Base-by-base conservation (phyloP, 2,888 invertebrate species). In the Sminthurides aquaticus region DNA sequence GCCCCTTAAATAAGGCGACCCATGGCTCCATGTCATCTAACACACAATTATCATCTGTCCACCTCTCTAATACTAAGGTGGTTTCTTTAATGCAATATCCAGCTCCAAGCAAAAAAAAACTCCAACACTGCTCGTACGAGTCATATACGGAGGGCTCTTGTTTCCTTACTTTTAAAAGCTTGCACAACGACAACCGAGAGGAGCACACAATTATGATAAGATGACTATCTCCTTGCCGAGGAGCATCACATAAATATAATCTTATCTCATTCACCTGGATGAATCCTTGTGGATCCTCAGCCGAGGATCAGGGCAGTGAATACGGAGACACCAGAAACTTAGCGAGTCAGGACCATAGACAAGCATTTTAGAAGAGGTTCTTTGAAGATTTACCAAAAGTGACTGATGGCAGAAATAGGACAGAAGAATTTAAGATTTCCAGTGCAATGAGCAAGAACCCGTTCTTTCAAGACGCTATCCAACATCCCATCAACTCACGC, bases 21-120 rank as follows among this genome's bases (percentile, higher is more conserved):
- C 64, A 58, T 64, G 29, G 34, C 64, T 58, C 64, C 58, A 58
- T 64, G 64, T 64, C 64, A 64, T 64, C 62, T 49, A 58, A 24
- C 64, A 54, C 64, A 64, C 64, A 64, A 48, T 60, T 63, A 58
- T 63, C 54, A 64, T 55, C 49, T 60, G 43, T 34, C 5, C 43
- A 5, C 43, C 5, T 34, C 43, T 15, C n/a, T n/a, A n/a, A n/a
- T n/a, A n/a, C n/a, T n/a, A n/a, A n/a, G n/a, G n/a, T n/a, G n/a
- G n/a, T n/a, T n/a, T n/a, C n/a, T n/a, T n/a, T n/a, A n/a, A n/a
- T n/a, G n/a, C n/a, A n/a, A n/a, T n/a, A n/a, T n/a, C n/a, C n/a
- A n/a, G n/a, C n/a, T n/a, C n/a, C n/a, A n/a, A n/a, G n/a, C n/a
- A n/a, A n/a, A n/a, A n/a, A n/a, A n/a, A n/a, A n/a, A n/a, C n/a